Evolutionary conservation across 2,113 vertebrate species (phyloP), one percentile per base, ranked within the genome.

Genomic region (Salminus brasiliensis): DNA sequence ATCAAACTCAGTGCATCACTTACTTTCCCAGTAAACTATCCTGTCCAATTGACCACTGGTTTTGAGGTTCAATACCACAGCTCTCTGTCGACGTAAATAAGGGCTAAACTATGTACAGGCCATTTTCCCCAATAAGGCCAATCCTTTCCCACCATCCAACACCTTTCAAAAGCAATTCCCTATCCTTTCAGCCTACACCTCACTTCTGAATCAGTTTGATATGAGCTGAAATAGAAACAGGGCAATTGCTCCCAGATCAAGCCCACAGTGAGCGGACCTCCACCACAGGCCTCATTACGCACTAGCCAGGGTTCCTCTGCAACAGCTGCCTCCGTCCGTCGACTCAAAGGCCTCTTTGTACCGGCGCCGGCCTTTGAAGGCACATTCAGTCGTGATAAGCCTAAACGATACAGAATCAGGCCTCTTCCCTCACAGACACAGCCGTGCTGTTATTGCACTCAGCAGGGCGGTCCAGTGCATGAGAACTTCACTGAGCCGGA

Each of bases 291-390:
- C 10, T 85, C 89, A 89, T 87, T 88, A 86, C 83, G 78, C 83
- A 76, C 81, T 82, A 87, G 85, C 85, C 87, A 84, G 87, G 88
- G 84, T 87, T 87, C 88, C 49, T 73, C 18, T n/a, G 57, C 45
- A 75, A 85, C 88, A 92, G 88, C 91, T 92, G 90, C 87, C 88
- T 84, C 86, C 83, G 86, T 89, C 83, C 84, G 82, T 91, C 88
- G 87, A 71, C 78, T 89, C 84, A 91, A 89, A 89, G 86, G 81
- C 72, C 79, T 81, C 86, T 89, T 86, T 93, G 88, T 88, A 81
- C 82, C 87, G 83, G 74, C 11, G 15, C 55, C 68, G 88, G 87
- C 57, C 81, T 90, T 88, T 90, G 87, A 91, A 88, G 87, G 82
- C 90, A 88, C 87, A 86, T 87, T 88, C 86, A 80, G 81, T 83